Evolutionary conservation across 2,888 invertebrate genomes (phyloP), one percentile per base, ranked within the genome.

Genomic region (Papilio gigon): DNA sequence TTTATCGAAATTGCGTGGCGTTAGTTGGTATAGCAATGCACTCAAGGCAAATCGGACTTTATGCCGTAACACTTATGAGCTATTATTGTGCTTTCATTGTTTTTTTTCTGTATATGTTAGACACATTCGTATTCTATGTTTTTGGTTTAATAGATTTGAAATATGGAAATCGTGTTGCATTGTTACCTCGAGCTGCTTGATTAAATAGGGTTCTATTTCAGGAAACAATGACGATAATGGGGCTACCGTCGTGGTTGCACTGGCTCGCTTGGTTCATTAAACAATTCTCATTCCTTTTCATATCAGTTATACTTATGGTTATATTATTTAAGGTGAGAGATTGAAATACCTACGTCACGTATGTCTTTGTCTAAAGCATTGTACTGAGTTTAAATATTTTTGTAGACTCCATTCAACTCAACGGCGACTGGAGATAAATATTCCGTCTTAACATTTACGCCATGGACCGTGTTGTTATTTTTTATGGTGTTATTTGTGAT

Each of bases 161-260:
- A n/a, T n/a, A 27, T 27, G 27, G 8, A 8, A 53, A 8, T 0
- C 8, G 27, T 22, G 25, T 14, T 25, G 25, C 6, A 30, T 53
- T 53, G 30, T 53, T 30, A 30, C 30, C 2, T 30, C 8, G 30
- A 53, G n/a, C 14, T 50, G 25, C 9, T 3, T 53, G 9, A n/a
- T 56, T 27, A 56, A 56, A 30, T 30, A 70, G 62, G 27, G 71
- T 73, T 73, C 71, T 78, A 56, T 83, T 74, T 63, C 89, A 97
- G 95, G 98, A 98, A 93, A 95, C 97, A 11, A 96, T 98, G 97
- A 97, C 96, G 85, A 96, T 98, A 91, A 97, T 97, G 95, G 98
- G 98, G 1, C 88, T 98, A 60, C 94, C 94, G 61, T 95, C 95
- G 67, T 97, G 96, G 95, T 87, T 97, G 71, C 95, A 97, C 78